Evolutionary conservation across 2,797 vertebrate species (phyloP), one percentile per base, ranked within the genome.

Genomic region (Sarcophilus harrisii): DNA sequence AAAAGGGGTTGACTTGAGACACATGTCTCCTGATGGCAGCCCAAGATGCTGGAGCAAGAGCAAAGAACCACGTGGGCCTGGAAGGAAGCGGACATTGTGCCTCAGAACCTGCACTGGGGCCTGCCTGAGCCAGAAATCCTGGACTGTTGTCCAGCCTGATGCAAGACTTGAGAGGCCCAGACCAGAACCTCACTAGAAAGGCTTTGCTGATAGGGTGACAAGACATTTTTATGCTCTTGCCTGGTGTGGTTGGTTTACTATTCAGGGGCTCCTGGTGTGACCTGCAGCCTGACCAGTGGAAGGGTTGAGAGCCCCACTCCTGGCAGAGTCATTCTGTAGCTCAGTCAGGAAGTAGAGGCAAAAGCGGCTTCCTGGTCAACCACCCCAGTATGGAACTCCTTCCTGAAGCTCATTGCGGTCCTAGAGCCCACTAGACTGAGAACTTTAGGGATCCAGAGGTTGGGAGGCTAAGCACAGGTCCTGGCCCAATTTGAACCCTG

Each of bases 121-220:
- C 96, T 98, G 24, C 57, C 28, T 97, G 94, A 97, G 95, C 90
- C 30, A 96, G 90, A 97, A 98, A 95, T 95, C 57, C 73, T 81
- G 38, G 66, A n/a, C 66, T 81, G 38, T 73, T 21, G 8, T 8
- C n/a, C 12, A 8, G 66, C 18, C n/a, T 24, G 66, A 10, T 73
- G 8, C n/a, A 24, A 57, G 66, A 52, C 10, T 30, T 5, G 45
- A 58, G 45, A 87, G 3, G 2, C 16, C 6, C 0, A 38, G 52
- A 90, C 45, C 60, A 58, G n/a, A 32, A 93, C 30, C 66, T 95
- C 57, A 91, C 96, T 90, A 73, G 93, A 94, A 90, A 58, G 52
- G 55, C 54, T 92, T 73, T 91, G 59, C 57, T 94, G 28, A 58
- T 91, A 54, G 92, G 30, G 13, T 1, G 1, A 13, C 13, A 14